Base-by-base conservation (phyloP, 1,140 invertebrate species). In the Battus philenor region DNA sequence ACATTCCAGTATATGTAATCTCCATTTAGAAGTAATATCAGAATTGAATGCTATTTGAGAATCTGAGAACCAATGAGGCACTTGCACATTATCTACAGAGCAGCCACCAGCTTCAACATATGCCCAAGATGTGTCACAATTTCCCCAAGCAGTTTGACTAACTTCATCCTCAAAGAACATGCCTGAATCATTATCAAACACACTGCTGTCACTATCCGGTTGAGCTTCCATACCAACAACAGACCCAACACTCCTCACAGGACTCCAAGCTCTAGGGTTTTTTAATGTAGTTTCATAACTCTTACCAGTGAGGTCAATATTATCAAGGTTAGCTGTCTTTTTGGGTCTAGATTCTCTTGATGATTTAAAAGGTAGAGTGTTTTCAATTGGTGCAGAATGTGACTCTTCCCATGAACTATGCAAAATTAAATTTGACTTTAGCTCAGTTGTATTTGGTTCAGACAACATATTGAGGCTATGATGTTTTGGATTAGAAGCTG, bases 21-120 rank as follows among this genome's bases (percentile, higher is more conserved):
- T 88, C 94, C 94, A 95, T 11, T 90, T 88, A 63, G 93, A 90
- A 44, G 87, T 87, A n/a, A 91, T 83, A 70, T 94, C 92, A 38
- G 86, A 85, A 56, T 91, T 89, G 38, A 80, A 78, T 29, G 78
- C 82, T 49, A 86, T 87, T 50, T 88, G 87, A 29, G 80, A 77
- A 64, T 90, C 90, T 47, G 86, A 73, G 68, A 91, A 89, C 94
- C 94, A 95, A 84, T 94, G 92, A 2, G 93, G 93, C 33, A 90
- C 83, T 74, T 92, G 91, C 20, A 83, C 73, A 7, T 87, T 67
- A 74, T 95, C 93, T 17, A 95, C 69, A 7, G 83, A 87, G 64
- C 93, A 93, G 32, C 93, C 93, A n/a, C 94, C 93, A 47, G 93
- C 93, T 68, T 92, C 91, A 9, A 94, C 90, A 83, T 91, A 93